Evolutionary conservation across 2,888 invertebrate species (phyloP), one percentile per base, ranked within the genome.

Genomic region (Scaptomyza tumidula): DNA sequence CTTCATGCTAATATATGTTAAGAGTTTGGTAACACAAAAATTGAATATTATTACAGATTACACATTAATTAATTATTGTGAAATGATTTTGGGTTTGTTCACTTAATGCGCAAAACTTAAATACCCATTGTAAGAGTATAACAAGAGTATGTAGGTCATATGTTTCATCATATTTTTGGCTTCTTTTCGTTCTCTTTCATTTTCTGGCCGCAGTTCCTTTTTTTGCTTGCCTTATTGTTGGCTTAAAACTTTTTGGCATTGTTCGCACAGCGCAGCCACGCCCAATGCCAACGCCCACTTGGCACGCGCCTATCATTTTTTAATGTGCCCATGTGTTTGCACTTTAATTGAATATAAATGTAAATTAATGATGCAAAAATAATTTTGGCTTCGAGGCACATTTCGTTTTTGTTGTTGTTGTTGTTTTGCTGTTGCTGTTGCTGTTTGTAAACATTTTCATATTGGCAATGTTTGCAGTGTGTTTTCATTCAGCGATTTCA

Each of bases 331-430:
- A 69, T 82, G 86, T 84, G 88, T 87, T 86, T 86, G 85, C 73
- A 70, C 76, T 78, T 86, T 83, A 86, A 86, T 86, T 86, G 86
- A 85, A 85, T 88, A 88, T 88, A 85, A 86, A 86, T 86, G 88
- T 84, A 83, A 86, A 83, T 88, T 86, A 86, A 86, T 86, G 85
- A 86, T 84, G 84, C 84, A 86, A 78, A 85, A 88, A 87, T 87
- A 82, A 84, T 85, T 85, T 81, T 81, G 78, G 87, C 85, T 86
- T 82, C 55, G 72, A 78, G 86, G 86, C 84, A 80, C 73, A 71
- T 24, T 53, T 29, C 61, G 65, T 67, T 67, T 73, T 68, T 33
- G 33, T 10, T 33, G 14, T 14, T 73, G 48, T 31, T 57, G 63
- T 63, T 67, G 64, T 37, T 72, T 14, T 73, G 48, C 27, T 57